Conservation (phyloP, 2,113 vertebrate genomes). For the Nothoprocta perdicaria region DNA sequence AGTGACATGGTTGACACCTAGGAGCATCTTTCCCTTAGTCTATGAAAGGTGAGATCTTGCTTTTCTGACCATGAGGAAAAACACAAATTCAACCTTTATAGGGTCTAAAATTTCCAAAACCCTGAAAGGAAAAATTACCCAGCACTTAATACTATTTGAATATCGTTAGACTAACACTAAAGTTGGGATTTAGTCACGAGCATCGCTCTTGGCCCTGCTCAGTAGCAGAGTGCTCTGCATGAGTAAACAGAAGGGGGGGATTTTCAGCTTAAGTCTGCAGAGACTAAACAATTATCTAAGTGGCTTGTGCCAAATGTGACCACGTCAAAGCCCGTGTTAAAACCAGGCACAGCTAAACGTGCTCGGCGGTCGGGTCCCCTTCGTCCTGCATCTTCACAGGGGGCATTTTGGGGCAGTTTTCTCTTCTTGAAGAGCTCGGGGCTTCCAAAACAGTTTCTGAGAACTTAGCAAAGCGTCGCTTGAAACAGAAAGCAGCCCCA, state of each 20-base stretch:
- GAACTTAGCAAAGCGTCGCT: neutral
- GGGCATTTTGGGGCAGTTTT: neutral
- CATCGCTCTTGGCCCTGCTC: neutral
- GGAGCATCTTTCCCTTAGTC: neutral
- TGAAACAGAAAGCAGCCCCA: conserved; percentile 54
- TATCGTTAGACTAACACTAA: neutral
- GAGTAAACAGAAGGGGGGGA: neutral
- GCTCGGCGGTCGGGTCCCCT: neutral
- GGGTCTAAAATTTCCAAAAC: neutral
- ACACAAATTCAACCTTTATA: neutral
- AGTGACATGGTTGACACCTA: neutral
- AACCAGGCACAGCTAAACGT: neutral
- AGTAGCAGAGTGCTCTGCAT: neutral
- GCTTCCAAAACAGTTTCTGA: conserved; percentile 39
- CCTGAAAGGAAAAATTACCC: neutral
- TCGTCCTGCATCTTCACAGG: neutral
- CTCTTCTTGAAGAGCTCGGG: neutral
- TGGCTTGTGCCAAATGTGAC: neutral
- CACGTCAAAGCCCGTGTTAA: neutral
- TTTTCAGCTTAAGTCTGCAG: neutral
- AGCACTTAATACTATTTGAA: neutral
- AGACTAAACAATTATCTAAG: neutral
- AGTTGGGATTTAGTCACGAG: neutral
- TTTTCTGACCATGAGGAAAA: neutral
- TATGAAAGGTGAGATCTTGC: neutral